Conservation (phyloP, 2,888 invertebrate species). For the Nasonia oneida region DNA sequence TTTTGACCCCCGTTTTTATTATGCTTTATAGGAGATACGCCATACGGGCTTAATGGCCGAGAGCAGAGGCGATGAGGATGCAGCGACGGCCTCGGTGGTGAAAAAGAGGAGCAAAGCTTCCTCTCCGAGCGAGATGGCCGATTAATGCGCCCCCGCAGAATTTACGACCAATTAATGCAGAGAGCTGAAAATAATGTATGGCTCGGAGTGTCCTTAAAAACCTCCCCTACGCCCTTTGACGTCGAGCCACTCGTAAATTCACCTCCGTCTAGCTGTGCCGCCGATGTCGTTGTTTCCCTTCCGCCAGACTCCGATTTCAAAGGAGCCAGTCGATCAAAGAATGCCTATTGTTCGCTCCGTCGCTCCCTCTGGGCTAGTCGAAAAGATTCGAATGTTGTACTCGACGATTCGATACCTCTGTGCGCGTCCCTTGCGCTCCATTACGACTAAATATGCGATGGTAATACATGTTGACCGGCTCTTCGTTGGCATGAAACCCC, state of each 20-base stretch:
- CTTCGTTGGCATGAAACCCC: neutral
- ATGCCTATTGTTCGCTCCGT: constrained; percentile 24
- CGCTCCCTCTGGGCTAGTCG: too few species aligned
- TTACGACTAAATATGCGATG: neutral
- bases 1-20: constrained; percentile 38
- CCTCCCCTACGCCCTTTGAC: constrained; percentile 43
- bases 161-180: constrained; percentile 75
- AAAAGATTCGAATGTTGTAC: constrained; percentile 1
- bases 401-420: neutral
- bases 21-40: constrained; percentile 48
- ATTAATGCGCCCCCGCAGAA: constrained; percentile 71
- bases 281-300: neutral
- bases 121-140: constrained; percentile 69
- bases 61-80: constrained; percentile 45
- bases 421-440: neutral
- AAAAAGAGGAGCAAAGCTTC: neutral
- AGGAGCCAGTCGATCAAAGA: constrained; percentile 29
- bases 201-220: constrained; percentile 62
- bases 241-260: constrained; percentile 31
- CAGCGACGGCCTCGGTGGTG: neutral
- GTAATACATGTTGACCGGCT: neutral
- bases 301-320: constrained; percentile 32
- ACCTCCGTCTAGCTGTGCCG: neutral
- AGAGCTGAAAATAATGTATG: constrained; percentile 68
- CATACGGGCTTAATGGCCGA: constrained; percentile 49